Base-by-base conservation (phyloP, 2,113 vertebrate genomes). In the Albula goreensis region DNA sequence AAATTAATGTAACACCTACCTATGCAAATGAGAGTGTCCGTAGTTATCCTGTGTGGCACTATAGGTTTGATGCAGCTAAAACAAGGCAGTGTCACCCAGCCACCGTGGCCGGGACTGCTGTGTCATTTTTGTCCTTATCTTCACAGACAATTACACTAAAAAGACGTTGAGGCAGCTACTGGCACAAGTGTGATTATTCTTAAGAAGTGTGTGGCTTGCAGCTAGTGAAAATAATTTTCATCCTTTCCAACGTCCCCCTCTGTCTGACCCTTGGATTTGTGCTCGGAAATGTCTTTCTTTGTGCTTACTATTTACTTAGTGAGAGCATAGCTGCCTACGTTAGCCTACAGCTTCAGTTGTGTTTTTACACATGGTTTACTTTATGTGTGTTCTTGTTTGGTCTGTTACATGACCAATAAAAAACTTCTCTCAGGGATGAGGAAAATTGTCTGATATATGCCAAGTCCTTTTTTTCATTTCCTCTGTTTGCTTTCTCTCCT, bases 61-160 rank as follows among this genome's bases (percentile, higher is more conserved):
- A n/a, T 74, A 1, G 10, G 19, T 50, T 15, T 17, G 48, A 49
- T 13, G 41, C 41, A 49, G 41, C 13, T 49, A 12, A 79, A 25
- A 5, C 56, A 3, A 5, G 57, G 7, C 60, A 50, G 60, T 85
- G 51, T 82, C 87, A 88, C 15, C 78, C 56, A 79, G 1, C 8
- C 15, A 66, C 1, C 3, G 17, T 2, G 15, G 12, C 41, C 56
- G 48, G 19, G 31, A 50, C 85, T 52, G 87, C 82, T 86, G 86
- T 60, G 88, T 78, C 82, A 86, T 77, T 81, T 57, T 86, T 13
- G 10, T 19, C 53, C 86, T 90, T 90, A 90, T 90, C 89, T 89
- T 17, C 12, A 6, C 50, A 77, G 51, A 77, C 57, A 89, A 48
- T 63, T 82, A 82, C 12, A 48, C 5, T 79, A 19, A 83, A 60